Evolutionary conservation across 1,140 invertebrate genomes (phyloP).

Genomic region (Carcinoscorpius rotundicauda): DNA sequence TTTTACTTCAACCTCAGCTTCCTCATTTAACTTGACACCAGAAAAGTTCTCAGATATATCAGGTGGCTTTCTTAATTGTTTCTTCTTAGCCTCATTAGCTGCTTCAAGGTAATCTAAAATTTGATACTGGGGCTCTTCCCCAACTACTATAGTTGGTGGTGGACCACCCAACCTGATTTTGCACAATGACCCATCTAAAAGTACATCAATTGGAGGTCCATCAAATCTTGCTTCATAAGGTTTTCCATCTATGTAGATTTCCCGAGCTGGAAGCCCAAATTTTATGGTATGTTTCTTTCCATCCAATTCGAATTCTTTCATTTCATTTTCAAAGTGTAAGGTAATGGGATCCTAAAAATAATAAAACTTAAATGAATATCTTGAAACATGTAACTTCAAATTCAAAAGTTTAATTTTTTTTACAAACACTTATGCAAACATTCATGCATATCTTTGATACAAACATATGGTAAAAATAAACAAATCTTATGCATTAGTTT

Average conservation of each 20-base stretch:
- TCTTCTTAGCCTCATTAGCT: too few species aligned
- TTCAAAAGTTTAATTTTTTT: neutral
- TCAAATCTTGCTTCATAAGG: constrained; percentile 84
- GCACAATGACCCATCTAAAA: constrained; percentile 62
- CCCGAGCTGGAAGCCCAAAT: constrained; percentile 81
- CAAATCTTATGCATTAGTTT: too few species aligned
- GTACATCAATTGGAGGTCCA: constrained; percentile 69
- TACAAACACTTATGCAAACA: too few species aligned
- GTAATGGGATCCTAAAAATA: constrained; percentile 13
- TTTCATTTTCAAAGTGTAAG: constrained; percentile 25
- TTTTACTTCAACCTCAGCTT: too few species aligned
- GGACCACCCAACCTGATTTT: constrained; percentile 69
- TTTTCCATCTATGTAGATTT: constrained; percentile 74
- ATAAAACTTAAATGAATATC: neutral
- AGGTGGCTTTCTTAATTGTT: too few species aligned
- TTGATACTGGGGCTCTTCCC: constrained; percentile 27
- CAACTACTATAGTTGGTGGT: constrained; percentile 51
- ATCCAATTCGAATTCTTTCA: constrained; percentile 34
- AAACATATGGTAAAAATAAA: too few species aligned
- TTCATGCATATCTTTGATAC: too few species aligned
- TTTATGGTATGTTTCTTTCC: constrained; percentile 49
- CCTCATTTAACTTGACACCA: too few species aligned
- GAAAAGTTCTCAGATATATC: too few species aligned
- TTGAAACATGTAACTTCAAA: constrained; percentile 1
- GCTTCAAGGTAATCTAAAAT: neutral